Conservation (phyloP, 2,888 invertebrate genomes). For the Melanargia galathea region DNA sequence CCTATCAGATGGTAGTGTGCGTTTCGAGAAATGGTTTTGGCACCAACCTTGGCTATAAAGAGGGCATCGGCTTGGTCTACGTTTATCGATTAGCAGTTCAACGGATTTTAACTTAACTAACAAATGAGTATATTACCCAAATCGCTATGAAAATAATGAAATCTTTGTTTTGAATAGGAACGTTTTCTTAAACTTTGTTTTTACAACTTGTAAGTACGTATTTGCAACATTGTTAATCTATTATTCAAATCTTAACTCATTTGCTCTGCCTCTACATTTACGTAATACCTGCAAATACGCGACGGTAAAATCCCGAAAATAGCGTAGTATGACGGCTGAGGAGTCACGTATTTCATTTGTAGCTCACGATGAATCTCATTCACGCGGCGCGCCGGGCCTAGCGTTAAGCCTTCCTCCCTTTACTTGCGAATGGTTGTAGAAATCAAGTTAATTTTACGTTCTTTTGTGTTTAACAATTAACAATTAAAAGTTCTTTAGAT, state of each 20-base stretch:
- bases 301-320: conserved; percentile 26
- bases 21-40: conserved; percentile 45
- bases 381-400: conserved; percentile 16
- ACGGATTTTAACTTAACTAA: conserved; percentile 1
- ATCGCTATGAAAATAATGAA: not conserved
- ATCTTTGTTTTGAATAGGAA: not conserved
- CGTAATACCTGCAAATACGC: conserved; percentile 7
- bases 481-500: too few species aligned
- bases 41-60: conserved; percentile 47
- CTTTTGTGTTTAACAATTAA: not conserved
- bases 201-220: too few species aligned
- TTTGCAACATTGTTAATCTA: too few species aligned
- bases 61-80: conserved; percentile 50
- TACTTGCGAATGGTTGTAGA: conserved; percentile 8
- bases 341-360: conserved; percentile 67
- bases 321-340: conserved; percentile 38
- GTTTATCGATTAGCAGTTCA: conserved; percentile 20
- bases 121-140: not conserved
- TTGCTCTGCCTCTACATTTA: conserved; percentile 8
- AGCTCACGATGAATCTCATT: conserved; percentile 37
- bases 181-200: too few species aligned
- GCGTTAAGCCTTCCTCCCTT: conserved; percentile 15
- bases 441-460: conserved; percentile 9
- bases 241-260: not conserved
- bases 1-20: conserved; percentile 11